phyloP scores from a whole-genome alignment of 2,888 invertebrate genomes.

The Heterodera filipjevi region DNA sequence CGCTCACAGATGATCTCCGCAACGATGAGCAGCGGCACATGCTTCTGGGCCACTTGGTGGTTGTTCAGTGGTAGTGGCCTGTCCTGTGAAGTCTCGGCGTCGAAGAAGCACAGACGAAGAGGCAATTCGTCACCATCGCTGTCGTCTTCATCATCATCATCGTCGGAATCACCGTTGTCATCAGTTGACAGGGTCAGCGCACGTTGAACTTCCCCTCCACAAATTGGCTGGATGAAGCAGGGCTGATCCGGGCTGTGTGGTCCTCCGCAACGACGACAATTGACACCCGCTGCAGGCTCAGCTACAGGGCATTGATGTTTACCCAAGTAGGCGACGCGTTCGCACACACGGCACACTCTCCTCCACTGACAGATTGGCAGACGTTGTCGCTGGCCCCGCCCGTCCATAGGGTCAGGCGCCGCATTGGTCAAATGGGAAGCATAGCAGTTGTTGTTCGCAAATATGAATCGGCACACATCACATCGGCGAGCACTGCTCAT shows the following conservation, averaged over 20 bases:
- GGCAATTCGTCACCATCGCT: neutral
- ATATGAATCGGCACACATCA: neutral
- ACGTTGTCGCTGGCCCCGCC: neutral
- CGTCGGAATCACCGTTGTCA: neutral
- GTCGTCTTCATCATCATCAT: neutral
- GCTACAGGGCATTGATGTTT: neutral
- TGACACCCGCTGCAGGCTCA: neutral
- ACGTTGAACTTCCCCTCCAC: neutral
- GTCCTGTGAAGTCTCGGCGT: slow-evolving; percentile 13
- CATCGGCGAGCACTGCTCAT: neutral
- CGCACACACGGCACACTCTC: neutral
- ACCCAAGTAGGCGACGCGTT: neutral
- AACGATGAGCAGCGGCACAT: slow-evolving; percentile 2
- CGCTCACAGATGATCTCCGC: neutral
- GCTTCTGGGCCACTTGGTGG: neutral
- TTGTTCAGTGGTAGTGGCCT: neutral
- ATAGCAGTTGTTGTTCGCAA: neutral
- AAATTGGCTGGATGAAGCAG: slow-evolving; percentile 14
- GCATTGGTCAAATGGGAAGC: neutral
- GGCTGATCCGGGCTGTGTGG: neutral
- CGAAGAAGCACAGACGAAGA: neutral
- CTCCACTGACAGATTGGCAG: neutral
- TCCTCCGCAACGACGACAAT: neutral
- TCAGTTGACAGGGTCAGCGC: too few species aligned
- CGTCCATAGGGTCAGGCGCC: neutral